Evolutionary conservation across 2,113 vertebrate species (phyloP), one percentile per base, ranked within the genome.

Genomic region (Laticauda laticaudata): DNA sequence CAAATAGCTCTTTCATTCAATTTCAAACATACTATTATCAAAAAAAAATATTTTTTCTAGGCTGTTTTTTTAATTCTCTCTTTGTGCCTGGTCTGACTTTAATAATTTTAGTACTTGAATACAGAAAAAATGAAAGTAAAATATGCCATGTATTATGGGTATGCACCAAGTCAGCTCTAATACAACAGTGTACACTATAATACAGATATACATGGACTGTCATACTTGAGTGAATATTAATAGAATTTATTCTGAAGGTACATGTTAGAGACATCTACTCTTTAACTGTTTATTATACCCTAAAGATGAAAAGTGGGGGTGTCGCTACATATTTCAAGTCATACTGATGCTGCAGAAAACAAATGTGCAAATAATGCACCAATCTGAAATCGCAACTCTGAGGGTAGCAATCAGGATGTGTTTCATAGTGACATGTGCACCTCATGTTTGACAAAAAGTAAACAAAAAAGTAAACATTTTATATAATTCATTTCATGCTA

Each of bases 191-290:
- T 98, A 98, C 98, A 69, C 64, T 69, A 69, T 69, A 69, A 69
- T 69, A 69, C 97, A 98, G 98, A 98, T 98, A 97, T 98, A 98
- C 96, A 97, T 97, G 96, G 97, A 97, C 98, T 98, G 98, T 98
- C 97, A 98, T 97, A 97, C 97, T 97, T 97, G 97, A 97, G 96
- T 98, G 97, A 97, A 97, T 97, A 97, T 97, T 98, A 98, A 98
- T 98, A 98, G 97, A 98, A 98, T 98, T 98, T 98, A 97, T 97
- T 98, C 97, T 97, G 97, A 98, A 98, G 96, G 97, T 98, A 97
- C 97, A 97, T 97, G 97, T 96, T 97, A 96, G 97, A 98, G 98
- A 97, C 97, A 96, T 97, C 97, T 97, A 95, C 97, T 97, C 94
- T 98, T 98, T 98, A 98, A 98, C 97, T 97, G 96, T 97, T 98